phyloP scores from a whole-genome alignment of 2,888 invertebrate genomes.

The Eupithecia dodoneata region DNA sequence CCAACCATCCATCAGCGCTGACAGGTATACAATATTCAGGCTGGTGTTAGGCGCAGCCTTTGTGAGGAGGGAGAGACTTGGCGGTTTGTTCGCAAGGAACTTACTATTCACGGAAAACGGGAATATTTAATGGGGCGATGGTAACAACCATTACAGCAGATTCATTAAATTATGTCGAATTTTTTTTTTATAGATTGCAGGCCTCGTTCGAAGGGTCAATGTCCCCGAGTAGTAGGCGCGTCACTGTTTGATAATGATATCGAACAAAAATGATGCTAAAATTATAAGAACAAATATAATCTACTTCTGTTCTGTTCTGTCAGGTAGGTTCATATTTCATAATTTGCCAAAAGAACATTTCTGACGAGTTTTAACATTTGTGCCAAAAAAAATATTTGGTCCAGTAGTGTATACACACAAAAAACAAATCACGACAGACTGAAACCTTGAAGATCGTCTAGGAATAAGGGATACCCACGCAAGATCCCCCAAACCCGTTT shows the following conservation, averaged over 20 bases:
- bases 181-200: background rate
- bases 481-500: background rate
- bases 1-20: slow-evolving; percentile 9
- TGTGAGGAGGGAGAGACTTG: slow-evolving; percentile 5
- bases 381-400: background rate
- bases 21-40: slow-evolving; percentile 20
- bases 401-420: background rate
- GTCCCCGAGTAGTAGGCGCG: too few relatives aligned
- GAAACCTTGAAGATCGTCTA: background rate
- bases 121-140: background rate
- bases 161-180: background rate
- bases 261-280: too few relatives aligned
- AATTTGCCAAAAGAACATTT: too few relatives aligned
- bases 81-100: background rate
- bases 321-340: too few relatives aligned
- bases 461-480: background rate
- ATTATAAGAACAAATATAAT: too few relatives aligned
- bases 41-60: background rate
- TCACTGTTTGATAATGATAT: too few relatives aligned
- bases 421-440: background rate
- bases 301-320: too few relatives aligned
- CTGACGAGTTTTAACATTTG: too few relatives aligned
- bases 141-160: background rate
- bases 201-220: too few relatives aligned
- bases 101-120: background rate